Conservation (phyloP, 2,888 invertebrate genomes). For the Polietes domitor region DNA sequence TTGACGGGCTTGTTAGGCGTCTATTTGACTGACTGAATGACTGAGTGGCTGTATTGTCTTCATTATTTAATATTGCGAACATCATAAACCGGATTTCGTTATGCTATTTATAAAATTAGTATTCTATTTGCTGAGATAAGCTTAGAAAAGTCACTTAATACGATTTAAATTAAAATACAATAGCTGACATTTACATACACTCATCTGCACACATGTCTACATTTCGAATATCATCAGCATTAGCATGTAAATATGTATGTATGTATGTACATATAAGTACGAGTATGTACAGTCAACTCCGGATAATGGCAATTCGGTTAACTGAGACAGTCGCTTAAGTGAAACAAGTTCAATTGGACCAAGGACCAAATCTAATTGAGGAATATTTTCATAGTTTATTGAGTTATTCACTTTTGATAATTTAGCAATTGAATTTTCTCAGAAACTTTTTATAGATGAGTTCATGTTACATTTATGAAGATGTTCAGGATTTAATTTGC, state of each 20-base stretch:
- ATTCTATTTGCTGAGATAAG: conserved; percentile 59
- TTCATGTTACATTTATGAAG: too few species aligned
- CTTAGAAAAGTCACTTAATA: conserved; percentile 46
- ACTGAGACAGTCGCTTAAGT: too few species aligned
- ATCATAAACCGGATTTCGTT: conserved; percentile 55
- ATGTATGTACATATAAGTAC: not conserved
- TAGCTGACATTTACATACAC: conserved; percentile 4
- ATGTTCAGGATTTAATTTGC: too few species aligned
- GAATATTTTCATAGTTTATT: too few species aligned
- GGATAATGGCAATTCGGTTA: not conserved
- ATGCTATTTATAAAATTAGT: conserved; percentile 57
- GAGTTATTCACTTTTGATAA: too few species aligned
- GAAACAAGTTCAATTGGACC: too few species aligned
- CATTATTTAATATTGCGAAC: conserved; percentile 25
- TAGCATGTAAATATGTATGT: not conserved
- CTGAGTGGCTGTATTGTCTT: not conserved
- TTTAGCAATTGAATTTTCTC: too few species aligned
- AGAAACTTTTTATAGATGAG: too few species aligned
- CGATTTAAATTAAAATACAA: conserved; percentile 55
- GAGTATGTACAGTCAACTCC: not conserved
- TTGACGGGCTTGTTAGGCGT: not conserved
- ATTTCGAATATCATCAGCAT: not conserved
- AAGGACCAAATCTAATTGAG: too few species aligned
- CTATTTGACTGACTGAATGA: conserved; percentile 10
- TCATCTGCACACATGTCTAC: not conserved